These are phyloP conservation scores for Scrobipalpa costella DNA, from an alignment of 2,888 invertebrate species.

Conservation along the genomic window DNA sequence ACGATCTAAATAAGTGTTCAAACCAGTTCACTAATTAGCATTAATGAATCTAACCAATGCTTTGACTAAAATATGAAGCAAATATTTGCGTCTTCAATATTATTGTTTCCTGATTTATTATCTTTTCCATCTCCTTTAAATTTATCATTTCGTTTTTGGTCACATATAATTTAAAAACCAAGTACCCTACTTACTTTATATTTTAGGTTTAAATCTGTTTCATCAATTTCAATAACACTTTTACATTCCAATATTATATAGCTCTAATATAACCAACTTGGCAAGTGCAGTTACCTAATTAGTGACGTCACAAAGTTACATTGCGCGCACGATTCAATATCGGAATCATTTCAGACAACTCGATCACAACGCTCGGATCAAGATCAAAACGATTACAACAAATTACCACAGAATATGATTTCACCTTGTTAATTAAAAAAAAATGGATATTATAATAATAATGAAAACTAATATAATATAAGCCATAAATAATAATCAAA, in stretches of 20 bases:
- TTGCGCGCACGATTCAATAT: slow-evolving; percentile 11
- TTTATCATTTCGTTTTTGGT: too few species aligned
- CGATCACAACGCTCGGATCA: background rate
- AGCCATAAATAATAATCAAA: too few species aligned
- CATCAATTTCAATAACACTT: too few species aligned
- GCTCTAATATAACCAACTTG: slow-evolving; percentile 1
- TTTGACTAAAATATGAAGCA: slow-evolving; percentile 1
- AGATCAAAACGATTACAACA: background rate
- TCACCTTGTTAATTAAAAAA: background rate
- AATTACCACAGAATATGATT: background rate
- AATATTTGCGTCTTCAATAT: background rate
- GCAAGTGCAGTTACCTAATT: slow-evolving; percentile 10
- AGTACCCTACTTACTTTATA: too few species aligned
- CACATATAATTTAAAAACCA: too few species aligned
- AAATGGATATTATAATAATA: too few species aligned
- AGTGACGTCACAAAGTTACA: background rate
- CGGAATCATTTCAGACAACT: background rate
- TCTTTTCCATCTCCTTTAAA: background rate
- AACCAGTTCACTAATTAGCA: background rate
- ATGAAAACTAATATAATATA: too few species aligned
- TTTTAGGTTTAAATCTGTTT: too few species aligned
- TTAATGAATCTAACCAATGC: slow-evolving; percentile 8
- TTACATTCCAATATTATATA: background rate
- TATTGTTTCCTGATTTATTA: background rate
- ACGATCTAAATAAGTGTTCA: background rate